Percentiles rank a stretch among this genome's conserved stretches.
Conservation (phyloP, 2,113 vertebrate species). For the Phyllostomus discolor region DNA sequence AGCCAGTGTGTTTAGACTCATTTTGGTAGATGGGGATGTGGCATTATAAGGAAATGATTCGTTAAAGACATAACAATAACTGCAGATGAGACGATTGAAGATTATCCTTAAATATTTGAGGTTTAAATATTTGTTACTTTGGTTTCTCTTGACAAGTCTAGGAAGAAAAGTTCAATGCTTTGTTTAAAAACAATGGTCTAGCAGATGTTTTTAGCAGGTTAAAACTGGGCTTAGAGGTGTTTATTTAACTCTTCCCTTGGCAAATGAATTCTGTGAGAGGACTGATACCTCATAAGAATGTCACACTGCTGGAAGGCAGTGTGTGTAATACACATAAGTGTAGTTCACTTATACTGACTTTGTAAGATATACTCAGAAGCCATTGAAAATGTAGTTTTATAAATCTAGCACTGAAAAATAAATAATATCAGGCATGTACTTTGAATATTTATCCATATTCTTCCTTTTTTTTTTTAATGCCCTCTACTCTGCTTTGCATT, state of each 20-base stretch:
- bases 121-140: background rate
- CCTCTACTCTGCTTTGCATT: background rate
- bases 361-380: background rate
- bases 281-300: background rate
- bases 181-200: background rate
- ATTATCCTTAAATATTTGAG: conserved; percentile 5
- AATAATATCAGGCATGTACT: background rate
- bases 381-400: background rate
- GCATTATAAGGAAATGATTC: background rate
- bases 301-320: too few species aligned
- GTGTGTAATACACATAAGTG: background rate
- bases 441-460: background rate
- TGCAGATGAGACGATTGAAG: background rate
- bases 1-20: background rate
- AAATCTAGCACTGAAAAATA: background rate
- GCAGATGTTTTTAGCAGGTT: background rate
- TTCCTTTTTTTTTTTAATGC: background rate
- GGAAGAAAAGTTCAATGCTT: background rate
- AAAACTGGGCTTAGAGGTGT: background rate
- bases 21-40: background rate
- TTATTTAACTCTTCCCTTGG: background rate
- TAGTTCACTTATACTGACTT: background rate
- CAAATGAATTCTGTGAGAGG: background rate
- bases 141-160: background rate
- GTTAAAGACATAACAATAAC: background rate